Evolutionary conservation across 2,888 invertebrate genomes (phyloP).

Genomic region (Drosophila eohydei): DNA sequence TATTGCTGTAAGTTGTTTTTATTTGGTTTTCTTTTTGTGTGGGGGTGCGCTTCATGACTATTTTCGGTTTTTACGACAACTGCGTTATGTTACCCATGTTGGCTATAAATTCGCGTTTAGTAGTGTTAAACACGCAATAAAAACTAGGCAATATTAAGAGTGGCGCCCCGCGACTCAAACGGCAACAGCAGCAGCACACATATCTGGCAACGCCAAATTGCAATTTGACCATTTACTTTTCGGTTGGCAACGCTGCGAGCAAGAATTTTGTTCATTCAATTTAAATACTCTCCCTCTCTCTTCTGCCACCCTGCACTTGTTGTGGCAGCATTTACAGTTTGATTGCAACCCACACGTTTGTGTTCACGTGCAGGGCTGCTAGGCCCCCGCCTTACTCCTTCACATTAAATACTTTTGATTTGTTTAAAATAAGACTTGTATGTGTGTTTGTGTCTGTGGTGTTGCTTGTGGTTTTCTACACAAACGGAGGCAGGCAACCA

Average conservation of each 20-base stretch:
- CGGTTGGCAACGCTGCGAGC: constrained; percentile 46
- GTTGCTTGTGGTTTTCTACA: constrained; percentile 30
- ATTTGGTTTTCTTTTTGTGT: constrained; percentile 8
- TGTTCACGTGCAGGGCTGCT: constrained; percentile 45
- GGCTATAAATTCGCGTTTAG: constrained; percentile 75
- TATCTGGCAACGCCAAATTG: constrained; percentile 58
- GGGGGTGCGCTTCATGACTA: constrained; percentile 57
- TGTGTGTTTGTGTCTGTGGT: constrained; percentile 26
- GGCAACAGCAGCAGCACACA: constrained; percentile 10
- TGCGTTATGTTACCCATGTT: constrained; percentile 76
- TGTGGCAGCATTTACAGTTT: constrained; percentile 63
- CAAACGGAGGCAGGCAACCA: constrained; percentile 33
- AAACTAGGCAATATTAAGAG: constrained; percentile 58
- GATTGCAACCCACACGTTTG: constrained; percentile 57
- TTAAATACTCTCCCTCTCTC: constrained; percentile 17
- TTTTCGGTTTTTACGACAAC: constrained; percentile 75
- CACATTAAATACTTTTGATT: constrained; percentile 56
- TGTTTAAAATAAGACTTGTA: constrained; percentile 63
- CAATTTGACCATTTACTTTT: constrained; percentile 46
- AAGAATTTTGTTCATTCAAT: constrained; percentile 34
- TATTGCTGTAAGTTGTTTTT: constrained; percentile 9
- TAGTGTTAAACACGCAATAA: constrained; percentile 79
- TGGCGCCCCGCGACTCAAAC: constrained; percentile 38
- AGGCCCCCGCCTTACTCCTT: constrained; percentile 1
- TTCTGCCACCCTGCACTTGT: constrained; percentile 50